These are phyloP conservation scores for Congeria kusceri DNA, from an alignment of 2,888 invertebrate species.

Conservation along the genomic window DNA sequence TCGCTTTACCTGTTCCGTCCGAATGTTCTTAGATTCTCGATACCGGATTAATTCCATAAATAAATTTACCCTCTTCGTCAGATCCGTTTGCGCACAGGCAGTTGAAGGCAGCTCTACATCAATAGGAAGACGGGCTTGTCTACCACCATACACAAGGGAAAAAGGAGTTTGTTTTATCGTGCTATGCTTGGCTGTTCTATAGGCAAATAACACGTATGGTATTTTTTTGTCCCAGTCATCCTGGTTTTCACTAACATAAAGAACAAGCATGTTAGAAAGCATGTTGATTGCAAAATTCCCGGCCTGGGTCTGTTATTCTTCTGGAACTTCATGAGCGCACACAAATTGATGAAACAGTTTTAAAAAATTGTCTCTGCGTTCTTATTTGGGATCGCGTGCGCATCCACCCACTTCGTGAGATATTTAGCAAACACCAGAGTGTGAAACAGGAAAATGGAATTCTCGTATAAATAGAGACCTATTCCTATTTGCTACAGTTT, in stretches of 20 bases:
- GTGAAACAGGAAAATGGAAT: conserved; percentile 9
- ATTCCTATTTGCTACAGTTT: too few relatives aligned
- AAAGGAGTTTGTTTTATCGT: conserved; percentile 9
- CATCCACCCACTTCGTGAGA: conserved; percentile 53
- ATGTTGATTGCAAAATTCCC: conserved; percentile 52
- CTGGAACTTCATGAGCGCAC: not conserved
- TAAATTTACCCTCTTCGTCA: not conserved
- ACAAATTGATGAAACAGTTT: not conserved
- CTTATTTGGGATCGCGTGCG: conserved; percentile 44
- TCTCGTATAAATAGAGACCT: not conserved
- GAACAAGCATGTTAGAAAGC: conserved; percentile 7
- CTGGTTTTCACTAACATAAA: conserved; percentile 13
- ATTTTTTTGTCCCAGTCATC: conserved; percentile 12
- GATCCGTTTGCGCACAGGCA: conserved; percentile 10
- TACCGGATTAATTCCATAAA: conserved; percentile 4
- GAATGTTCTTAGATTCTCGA: not conserved
- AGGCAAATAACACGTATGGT: conserved; percentile 13
- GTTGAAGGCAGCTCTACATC: conserved; percentile 13
- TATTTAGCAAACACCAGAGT: conserved; percentile 40
- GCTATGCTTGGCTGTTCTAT: conserved; percentile 14
- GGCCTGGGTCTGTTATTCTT: conserved; percentile 41
- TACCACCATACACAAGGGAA: not conserved
- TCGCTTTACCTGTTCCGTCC: not conserved
- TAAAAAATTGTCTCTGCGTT: conserved; percentile 21
- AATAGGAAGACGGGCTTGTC: not conserved